A percentile compares a stretch with the other conserved stretches of the same genome.
Evolutionary conservation across 2,888 invertebrate genomes (phyloP).

Genomic region (Atherix ibis): DNA sequence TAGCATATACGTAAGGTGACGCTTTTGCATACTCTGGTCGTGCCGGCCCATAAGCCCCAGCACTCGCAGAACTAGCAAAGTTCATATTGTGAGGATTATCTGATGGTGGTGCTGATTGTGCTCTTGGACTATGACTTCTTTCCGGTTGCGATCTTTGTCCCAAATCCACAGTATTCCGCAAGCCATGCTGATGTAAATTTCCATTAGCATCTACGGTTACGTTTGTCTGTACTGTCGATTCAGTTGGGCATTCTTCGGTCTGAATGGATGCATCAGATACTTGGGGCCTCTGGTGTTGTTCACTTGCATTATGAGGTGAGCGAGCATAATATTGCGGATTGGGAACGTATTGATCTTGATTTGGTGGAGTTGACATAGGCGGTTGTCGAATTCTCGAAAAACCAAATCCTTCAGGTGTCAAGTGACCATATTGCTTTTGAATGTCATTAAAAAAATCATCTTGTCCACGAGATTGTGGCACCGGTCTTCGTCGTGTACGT

Average conservation of each 20-base stretch:
- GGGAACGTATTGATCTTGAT: conserved; percentile 6
- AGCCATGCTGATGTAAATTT: conserved; percentile 46
- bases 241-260: conserved; percentile 22
- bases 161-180: conserved; percentile 65
- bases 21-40: conserved; percentile 3
- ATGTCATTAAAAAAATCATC: conserved; percentile 25
- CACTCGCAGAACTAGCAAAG: conserved; percentile 7
- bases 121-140: conserved; percentile 43
- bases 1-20: neutral
- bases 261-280: conserved; percentile 32
- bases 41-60: neutral
- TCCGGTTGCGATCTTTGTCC: conserved; percentile 47
- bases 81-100: conserved; percentile 27
- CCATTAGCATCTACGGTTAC: conserved; percentile 12
- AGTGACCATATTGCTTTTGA: conserved; percentile 31
- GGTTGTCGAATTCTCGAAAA: conserved; percentile 9
- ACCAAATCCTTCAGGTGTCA: conserved; percentile 29
- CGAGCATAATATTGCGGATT: conserved; percentile 14
- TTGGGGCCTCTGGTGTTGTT: conserved; percentile 13
- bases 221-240: conserved; percentile 13
- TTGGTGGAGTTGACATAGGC: conserved; percentile 4
- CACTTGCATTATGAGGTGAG: conserved; percentile 11
- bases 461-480: neutral
- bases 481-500: conserved; percentile 16
- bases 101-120: conserved; percentile 64